Evolutionary conservation across 2,797 vertebrate genomes (phyloP).

Genomic region (Thripadectes ignobilis): DNA sequence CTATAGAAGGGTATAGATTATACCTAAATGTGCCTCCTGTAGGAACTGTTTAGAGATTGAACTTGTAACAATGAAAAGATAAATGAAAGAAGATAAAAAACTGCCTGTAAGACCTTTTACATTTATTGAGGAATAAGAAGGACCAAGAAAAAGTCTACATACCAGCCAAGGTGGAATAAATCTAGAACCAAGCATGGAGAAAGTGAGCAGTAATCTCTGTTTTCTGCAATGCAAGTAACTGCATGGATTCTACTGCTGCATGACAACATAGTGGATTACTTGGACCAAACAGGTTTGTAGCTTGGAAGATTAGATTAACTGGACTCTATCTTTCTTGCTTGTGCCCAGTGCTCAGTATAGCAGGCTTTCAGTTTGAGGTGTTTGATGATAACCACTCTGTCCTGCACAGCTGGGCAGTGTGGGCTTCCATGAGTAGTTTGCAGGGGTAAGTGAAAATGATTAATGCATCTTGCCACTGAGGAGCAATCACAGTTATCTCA

Average conservation of each 20-base stretch:
- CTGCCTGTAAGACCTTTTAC: neutral
- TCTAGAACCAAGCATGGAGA: neutral
- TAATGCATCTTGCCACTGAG: neutral
- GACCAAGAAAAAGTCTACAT: neutral
- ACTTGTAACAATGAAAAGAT: neutral
- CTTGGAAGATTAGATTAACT: neutral
- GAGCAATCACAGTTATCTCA: neutral
- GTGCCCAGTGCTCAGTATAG: neutral
- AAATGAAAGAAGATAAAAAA: neutral
- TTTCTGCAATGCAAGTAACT: neutral
- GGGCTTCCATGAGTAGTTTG: neutral
- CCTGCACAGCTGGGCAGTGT: neutral
- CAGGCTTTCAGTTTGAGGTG: neutral
- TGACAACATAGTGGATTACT: neutral
- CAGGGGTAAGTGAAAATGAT: neutral
- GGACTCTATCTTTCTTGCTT: neutral
- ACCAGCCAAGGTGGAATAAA: neutral
- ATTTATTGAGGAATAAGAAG: neutral
- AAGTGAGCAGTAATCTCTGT: neutral
- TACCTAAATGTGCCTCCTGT: neutral
- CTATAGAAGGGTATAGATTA: neutral
- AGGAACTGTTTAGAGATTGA: neutral
- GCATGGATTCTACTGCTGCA: neutral
- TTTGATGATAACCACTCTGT: neutral
- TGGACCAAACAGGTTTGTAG: neutral